Evolutionary conservation across 2,113 vertebrate genomes (phyloP).

Genomic region (Epinephelus cyanopodus): DNA sequence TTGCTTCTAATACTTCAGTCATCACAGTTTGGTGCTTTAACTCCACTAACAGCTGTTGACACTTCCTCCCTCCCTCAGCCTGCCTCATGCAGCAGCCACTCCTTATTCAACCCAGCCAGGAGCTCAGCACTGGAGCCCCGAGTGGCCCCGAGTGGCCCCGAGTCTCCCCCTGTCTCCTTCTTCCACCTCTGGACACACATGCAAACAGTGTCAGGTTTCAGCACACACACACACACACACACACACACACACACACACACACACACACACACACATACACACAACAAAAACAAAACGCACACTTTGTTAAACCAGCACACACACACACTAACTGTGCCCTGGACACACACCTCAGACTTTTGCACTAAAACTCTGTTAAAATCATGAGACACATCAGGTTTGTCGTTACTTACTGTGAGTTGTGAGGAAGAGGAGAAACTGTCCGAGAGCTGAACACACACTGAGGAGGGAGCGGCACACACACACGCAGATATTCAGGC

Average conservation of each 20-base stretch:
- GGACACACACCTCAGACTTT: not conserved
- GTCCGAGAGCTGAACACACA: not conserved
- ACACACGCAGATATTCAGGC: not conserved
- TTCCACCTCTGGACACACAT: constrained; percentile 9
- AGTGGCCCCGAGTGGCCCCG: no score
- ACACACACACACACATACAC: constrained; percentile 23
- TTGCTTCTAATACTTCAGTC: no score
- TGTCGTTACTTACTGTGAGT: constrained; percentile 24
- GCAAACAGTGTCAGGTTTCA: constrained; percentile 2
- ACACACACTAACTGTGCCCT: not conserved
- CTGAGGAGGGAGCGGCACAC: not conserved
- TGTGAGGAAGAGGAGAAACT: not conserved
- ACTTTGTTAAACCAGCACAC: not conserved
- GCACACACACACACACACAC: constrained; percentile 15
- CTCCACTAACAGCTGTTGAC: no score
- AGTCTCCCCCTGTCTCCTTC: not conserved
- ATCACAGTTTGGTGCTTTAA: no score
- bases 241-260: not conserved
- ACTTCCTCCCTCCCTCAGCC: no score
- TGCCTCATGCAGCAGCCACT: not conserved
- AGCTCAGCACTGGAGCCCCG: not conserved
- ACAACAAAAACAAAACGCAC: not conserved
- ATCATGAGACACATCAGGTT: not conserved
- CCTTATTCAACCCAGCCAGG: not conserved
- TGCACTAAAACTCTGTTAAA: not conserved